Evolutionary conservation across 1,140 invertebrate species (phyloP), one percentile per base, ranked within the genome.

Genomic region (Paraescarpia echinospica): DNA sequence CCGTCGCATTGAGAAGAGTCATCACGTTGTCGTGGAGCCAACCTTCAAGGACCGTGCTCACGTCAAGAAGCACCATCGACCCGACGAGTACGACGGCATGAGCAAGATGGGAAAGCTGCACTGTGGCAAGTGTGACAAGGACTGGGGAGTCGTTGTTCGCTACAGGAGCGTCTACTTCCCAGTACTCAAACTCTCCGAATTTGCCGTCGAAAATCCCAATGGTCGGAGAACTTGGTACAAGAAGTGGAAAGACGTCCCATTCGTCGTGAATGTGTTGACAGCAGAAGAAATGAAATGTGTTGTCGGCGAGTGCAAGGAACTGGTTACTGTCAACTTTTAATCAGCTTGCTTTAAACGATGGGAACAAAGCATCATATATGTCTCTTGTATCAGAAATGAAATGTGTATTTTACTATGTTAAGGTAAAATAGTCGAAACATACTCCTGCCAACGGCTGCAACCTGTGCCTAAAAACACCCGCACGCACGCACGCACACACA

Each of bases 101-200:
- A 92, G n/a, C 31, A 93, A 94, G 92, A 93, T 91, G 18, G 93
- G 93, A 6, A 95, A 94, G 92, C 92, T 95, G 18, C 93, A 77
- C 34, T 95, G 94, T 92, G 93, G 92, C 22, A 93, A 94, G 31
- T 95, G 95, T 93, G 92, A 92, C 1, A 35, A 93, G 33, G 94
- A 95, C 88, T 94, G 95, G 93, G 95, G 95, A 33, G 94, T 94
- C 59, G 89, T 93, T 35, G 90, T 91, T 34, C 91, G 93, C 2
- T 94, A 94, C 91, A 93, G 92, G 33, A 92, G 92, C 2, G 92
- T 93, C 9, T 89, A 92, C 35, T 94, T 94, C 59, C 94, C 94
- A 9, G 92, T 95, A 8, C 89, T 95, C 27, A 95, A 95, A 77
- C 94, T 95, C 51, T 88, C 93, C 14, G 94, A 93, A 35, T 94